Evolutionary conservation across 1,140 invertebrate genomes (phyloP).

Genomic region (Neuroterus valhalla): DNA sequence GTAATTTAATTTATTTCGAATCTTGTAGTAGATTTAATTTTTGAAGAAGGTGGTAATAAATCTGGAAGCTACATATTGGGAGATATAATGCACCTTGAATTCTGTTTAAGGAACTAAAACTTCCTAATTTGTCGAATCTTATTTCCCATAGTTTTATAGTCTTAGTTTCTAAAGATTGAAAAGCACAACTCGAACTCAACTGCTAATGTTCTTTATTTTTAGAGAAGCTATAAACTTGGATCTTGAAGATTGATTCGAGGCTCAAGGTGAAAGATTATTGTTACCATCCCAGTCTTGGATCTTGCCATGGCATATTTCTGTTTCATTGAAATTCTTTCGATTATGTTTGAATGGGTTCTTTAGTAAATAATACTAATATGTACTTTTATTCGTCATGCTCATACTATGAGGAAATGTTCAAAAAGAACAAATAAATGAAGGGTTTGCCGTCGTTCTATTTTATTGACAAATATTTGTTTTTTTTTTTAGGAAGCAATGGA

Average conservation of each 20-base stretch:
- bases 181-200: neutral
- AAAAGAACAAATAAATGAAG: too few species aligned
- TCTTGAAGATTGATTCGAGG: neutral
- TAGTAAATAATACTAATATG: too few species aligned
- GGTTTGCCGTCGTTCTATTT: neutral
- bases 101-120: too few species aligned
- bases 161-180: neutral
- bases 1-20: too few species aligned
- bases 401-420: too few species aligned
- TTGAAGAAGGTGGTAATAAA: too few species aligned
- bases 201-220: constrained; percentile 15
- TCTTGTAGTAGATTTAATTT: too few species aligned
- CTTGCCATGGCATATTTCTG: neutral
- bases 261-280: constrained; percentile 13
- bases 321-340: too few species aligned
- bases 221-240: constrained; percentile 6
- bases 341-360: too few species aligned
- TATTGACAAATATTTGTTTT: constrained; percentile 32
- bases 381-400: too few species aligned
- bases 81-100: too few species aligned
- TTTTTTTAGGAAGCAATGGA: constrained; percentile 66
- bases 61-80: too few species aligned
- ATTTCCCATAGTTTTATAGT: neutral
- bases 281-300: constrained; percentile 29
- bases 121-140: neutral